Evolutionary conservation across 2,797 vertebrate genomes (phyloP).

Genomic region (Melanogrammus aeglefinus): DNA sequence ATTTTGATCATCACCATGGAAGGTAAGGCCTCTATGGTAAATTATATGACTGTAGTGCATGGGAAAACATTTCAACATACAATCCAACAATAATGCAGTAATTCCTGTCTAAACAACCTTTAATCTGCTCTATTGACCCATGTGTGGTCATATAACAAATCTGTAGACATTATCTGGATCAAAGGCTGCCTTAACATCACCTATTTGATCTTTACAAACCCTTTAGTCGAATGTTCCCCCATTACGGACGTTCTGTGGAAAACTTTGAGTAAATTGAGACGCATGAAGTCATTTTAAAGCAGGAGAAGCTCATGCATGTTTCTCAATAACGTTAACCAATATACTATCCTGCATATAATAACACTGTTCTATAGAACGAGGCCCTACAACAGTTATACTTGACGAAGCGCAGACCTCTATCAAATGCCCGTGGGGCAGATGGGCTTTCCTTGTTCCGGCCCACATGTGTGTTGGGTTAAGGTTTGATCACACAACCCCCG

Average conservation of each 20-base stretch:
- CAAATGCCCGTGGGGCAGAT: background rate
- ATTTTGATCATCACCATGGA: background rate
- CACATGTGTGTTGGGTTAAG: background rate
- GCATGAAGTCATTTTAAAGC: background rate
- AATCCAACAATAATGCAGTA: background rate
- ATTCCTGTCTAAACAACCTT: background rate
- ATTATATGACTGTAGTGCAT: background rate
- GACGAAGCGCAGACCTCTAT: background rate
- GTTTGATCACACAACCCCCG: background rate
- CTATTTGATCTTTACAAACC: background rate
- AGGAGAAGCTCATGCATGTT: background rate
- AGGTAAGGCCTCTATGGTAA: background rate
- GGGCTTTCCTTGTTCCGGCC: background rate
- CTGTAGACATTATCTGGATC: background rate
- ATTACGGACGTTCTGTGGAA: background rate
- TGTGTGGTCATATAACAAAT: background rate
- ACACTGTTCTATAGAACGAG: background rate
- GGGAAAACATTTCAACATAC: background rate
- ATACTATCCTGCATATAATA: background rate
- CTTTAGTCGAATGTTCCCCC: background rate
- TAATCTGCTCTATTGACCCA: background rate
- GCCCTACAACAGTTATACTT: background rate
- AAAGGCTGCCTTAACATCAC: background rate
- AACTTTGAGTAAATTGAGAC: background rate
- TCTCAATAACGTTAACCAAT: background rate